Evolutionary conservation across 2,888 invertebrate genomes (phyloP).

Genomic region (Julus scandinavius): DNA sequence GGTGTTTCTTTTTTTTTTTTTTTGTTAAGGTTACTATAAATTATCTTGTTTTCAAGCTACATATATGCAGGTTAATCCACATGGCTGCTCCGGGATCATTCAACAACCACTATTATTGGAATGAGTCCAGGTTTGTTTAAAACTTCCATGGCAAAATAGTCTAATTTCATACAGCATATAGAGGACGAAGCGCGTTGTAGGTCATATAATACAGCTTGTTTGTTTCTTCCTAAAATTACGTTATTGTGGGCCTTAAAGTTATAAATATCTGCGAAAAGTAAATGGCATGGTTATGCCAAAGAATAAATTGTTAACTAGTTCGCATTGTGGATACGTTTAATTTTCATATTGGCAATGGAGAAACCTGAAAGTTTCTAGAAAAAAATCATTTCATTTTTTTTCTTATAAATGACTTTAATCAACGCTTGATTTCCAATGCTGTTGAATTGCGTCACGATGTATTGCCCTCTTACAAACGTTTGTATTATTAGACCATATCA

Average conservation of each 20-base stretch:
- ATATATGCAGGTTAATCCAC: neutral
- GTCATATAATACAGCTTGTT: neutral
- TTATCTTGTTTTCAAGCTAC: neutral
- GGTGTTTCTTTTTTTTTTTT: conserved; percentile 16
- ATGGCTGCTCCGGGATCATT: conserved; percentile 24
- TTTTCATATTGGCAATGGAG: neutral
- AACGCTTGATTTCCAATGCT: neutral
- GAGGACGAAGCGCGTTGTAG: neutral
- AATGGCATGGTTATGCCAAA: neutral
- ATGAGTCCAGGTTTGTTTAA: conserved; percentile 22
- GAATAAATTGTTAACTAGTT: neutral
- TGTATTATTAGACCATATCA: neutral
- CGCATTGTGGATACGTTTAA: neutral
- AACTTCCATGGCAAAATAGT: neutral
- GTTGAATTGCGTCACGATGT: neutral
- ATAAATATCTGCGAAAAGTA: neutral
- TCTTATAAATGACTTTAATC: neutral
- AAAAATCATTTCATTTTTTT: neutral
- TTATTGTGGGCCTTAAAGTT: neutral
- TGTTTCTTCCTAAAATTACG: neutral
- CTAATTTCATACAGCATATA: neutral
- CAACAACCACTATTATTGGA: conserved; percentile 1
- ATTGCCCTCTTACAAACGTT: neutral
- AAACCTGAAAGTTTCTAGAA: neutral
- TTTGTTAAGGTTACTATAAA: neutral